These are phyloP conservation scores for Drosophila saltans DNA, from an alignment of 1,140 invertebrate genomes.

Conservation along the genomic window DNA sequence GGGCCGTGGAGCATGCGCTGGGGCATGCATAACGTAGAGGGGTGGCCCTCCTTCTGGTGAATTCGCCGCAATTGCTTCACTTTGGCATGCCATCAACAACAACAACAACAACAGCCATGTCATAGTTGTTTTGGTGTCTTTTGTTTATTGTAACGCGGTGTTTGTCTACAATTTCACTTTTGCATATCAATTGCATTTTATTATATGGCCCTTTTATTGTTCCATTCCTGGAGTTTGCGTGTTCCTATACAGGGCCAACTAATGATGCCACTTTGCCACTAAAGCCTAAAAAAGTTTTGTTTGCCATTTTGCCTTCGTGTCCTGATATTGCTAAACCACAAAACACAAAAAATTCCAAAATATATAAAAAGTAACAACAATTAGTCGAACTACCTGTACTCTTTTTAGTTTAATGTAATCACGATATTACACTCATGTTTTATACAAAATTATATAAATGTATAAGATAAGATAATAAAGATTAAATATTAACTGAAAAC, in stretches of 20 bases:
- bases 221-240: constrained; percentile 59
- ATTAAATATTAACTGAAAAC: too few species aligned
- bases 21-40: background rate
- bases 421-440: too few species aligned
- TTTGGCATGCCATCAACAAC: constrained; percentile 32
- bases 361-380: background rate
- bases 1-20: constrained; percentile 62
- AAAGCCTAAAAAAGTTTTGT: constrained; percentile 45
- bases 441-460: too few species aligned
- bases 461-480: too few species aligned
- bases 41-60: constrained; percentile 48
- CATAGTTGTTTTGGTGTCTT: constrained; percentile 23
- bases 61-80: constrained; percentile 52
- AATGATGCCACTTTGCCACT: constrained; percentile 59
- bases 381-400: background rate
- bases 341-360: constrained; percentile 39
- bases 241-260: constrained; percentile 37
- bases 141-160: constrained; percentile 15
- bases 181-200: constrained; percentile 78
- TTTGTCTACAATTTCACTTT: constrained; percentile 68
- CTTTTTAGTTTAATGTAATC: background rate
- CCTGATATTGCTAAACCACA: constrained; percentile 63
- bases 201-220: constrained; percentile 55
- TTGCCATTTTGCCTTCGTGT: constrained; percentile 59
- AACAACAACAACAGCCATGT: constrained; percentile 34